Percentiles rank a stretch among this genome's conserved stretches.
Conservation (phyloP, 35 echinoderm and acorn worm species). For the Heliocidaris erythrogramma region DNA sequence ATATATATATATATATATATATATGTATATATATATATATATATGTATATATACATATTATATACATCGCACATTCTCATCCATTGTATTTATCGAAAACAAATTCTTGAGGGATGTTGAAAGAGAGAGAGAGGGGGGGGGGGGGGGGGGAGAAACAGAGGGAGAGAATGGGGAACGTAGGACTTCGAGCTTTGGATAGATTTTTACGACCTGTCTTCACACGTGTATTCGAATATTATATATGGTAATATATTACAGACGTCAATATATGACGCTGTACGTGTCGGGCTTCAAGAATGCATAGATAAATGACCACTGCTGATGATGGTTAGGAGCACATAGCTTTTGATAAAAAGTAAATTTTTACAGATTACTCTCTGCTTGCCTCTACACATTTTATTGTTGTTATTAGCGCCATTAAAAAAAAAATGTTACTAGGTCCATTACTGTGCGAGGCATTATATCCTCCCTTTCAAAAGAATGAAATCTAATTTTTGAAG, state of each 20-base stretch:
- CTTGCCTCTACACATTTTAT: background rate
- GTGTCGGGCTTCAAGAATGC: background rate
- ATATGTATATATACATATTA: background rate
- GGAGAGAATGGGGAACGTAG: background rate
- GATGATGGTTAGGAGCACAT: background rate
- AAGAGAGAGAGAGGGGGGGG: background rate
- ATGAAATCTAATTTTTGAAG: background rate
- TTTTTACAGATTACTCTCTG: background rate
- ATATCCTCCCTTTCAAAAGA: background rate
- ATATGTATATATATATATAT: too few relatives aligned
- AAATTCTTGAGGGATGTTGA: background rate
- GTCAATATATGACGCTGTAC: background rate
- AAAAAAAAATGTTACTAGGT: background rate
- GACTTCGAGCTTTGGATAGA: background rate
- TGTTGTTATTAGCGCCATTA: background rate
- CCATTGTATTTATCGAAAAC: background rate
- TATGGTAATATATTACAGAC: background rate
- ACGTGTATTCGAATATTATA: background rate
- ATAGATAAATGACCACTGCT: background rate
- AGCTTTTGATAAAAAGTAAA: background rate
- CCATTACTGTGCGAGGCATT: background rate
- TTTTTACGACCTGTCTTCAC: background rate
- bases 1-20: too few relatives aligned
- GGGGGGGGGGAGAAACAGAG: background rate
- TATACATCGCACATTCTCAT: background rate